Evolutionary conservation across 1,140 invertebrate genomes (phyloP).

Genomic region (Microplitis demolitor): DNA sequence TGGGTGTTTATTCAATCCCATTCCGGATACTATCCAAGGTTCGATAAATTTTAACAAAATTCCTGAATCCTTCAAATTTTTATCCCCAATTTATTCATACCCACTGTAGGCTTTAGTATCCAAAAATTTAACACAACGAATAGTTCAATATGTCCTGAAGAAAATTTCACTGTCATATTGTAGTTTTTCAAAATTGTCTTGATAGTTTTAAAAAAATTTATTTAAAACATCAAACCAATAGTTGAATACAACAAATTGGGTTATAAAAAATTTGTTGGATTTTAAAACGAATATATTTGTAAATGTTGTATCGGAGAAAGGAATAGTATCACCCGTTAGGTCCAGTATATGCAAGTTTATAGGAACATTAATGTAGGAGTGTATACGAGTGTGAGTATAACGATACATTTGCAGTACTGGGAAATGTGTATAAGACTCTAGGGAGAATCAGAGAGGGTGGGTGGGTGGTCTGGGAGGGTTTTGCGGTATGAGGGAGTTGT

Average conservation of each 20-base stretch:
- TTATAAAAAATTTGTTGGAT: background rate
- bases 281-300: background rate
- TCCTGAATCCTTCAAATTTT: no score
- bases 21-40: no score
- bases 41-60: no score
- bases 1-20: no score
- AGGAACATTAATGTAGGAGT: conserved; percentile 7
- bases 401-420: conserved; percentile 31
- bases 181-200: no score
- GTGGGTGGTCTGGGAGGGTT: conserved; percentile 14
- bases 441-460: background rate
- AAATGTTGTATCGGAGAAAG: background rate
- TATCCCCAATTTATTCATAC: no score
- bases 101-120: no score
- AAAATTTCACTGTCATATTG: no score
- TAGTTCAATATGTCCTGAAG: no score
- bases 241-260: background rate
- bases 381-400: conserved; percentile 6
- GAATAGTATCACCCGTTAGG: conserved; percentile 22
- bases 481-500: conserved; percentile 26
- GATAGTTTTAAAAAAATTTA: no score
- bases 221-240: no score
- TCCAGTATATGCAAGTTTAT: conserved; percentile 18
- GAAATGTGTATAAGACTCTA: conserved; percentile 21
- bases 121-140: no score